Evolutionary conservation across 2,113 vertebrate species (phyloP), one percentile per base, ranked within the genome.

Genomic region (Lonchura striata): DNA sequence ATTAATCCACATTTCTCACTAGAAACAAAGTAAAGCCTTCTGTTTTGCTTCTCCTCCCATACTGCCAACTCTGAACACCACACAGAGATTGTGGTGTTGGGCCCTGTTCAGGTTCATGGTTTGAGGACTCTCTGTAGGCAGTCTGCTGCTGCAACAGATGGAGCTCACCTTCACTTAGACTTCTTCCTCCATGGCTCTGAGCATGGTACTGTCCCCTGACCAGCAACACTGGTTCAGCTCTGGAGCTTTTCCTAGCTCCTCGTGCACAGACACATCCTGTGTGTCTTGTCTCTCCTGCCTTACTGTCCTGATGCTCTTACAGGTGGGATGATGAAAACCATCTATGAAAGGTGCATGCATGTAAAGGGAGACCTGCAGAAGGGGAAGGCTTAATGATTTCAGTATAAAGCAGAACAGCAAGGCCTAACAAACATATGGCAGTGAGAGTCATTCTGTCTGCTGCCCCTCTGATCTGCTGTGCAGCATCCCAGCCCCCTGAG

Each of bases 401-500:
- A 28, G 33, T 28, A 21, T 46, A 46, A 82, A 92, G 63, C 75
- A 82, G 54, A 84, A 60, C 21, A 90, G 54, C 47, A 70, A 66
- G 71, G 64, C 60, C 41, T 74, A 30, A 63, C 41, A 52, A 57
- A 85, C 53, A 19, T 13, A 39, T 21, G 81, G 30, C 74, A 37
- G 64, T 50, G 86, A 74, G 21, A 63, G 30, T 79, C 68, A 5
- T 92, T 92, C 71, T 85, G 54, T 93, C 92, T 90, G 91, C 92
- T 95, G 95, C 82, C 66, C 65, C 85, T 94, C 80, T 96, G 93
- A 78, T 64, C 74, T 63, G 35, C 66, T 90, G 19, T 47, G 78
- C 83, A 95, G 79, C 89, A 88, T 71, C 79, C 79, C 78, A 92
- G 90, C 81, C 79, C 79, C 18, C 78, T 93, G 90, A 80, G 81